A percentile compares a stretch with the other conserved stretches of the same genome.
These are phyloP conservation scores for Linepithema humile DNA, from an alignment of 1,140 invertebrate species.

Conservation along the genomic window DNA sequence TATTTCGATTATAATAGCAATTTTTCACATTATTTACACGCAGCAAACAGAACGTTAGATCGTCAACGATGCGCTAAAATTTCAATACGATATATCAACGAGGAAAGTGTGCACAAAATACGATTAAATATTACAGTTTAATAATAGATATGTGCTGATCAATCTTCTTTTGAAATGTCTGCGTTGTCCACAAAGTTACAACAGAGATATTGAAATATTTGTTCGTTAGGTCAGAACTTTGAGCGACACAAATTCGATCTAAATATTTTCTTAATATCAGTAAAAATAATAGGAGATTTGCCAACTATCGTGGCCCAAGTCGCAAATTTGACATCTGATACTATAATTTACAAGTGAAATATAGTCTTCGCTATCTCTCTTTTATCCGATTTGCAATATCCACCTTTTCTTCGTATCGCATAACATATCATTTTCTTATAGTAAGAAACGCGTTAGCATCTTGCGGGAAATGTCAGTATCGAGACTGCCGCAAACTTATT, in stretches of 20 bases:
- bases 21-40: background rate
- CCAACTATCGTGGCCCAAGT: background rate
- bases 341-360: background rate
- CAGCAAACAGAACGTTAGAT: too few relatives aligned
- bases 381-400: background rate
- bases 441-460: background rate
- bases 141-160: too few relatives aligned
- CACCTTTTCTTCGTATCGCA: background rate
- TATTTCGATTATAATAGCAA: background rate
- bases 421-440: constrained; percentile 8
- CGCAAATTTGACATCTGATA: background rate
- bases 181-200: too few relatives aligned
- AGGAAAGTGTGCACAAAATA: too few relatives aligned
- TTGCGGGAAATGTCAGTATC: background rate
- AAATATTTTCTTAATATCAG: background rate
- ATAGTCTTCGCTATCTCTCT: background rate
- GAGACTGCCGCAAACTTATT: background rate
- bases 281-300: background rate
- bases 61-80: too few relatives aligned
- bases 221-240: too few relatives aligned
- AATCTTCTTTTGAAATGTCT: too few relatives aligned
- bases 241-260: too few relatives aligned
- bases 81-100: too few relatives aligned
- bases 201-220: too few relatives aligned
- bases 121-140: too few relatives aligned